phyloP scores from a whole-genome alignment of 2,113 vertebrate genomes.

The Gymnorhina tibicen region DNA sequence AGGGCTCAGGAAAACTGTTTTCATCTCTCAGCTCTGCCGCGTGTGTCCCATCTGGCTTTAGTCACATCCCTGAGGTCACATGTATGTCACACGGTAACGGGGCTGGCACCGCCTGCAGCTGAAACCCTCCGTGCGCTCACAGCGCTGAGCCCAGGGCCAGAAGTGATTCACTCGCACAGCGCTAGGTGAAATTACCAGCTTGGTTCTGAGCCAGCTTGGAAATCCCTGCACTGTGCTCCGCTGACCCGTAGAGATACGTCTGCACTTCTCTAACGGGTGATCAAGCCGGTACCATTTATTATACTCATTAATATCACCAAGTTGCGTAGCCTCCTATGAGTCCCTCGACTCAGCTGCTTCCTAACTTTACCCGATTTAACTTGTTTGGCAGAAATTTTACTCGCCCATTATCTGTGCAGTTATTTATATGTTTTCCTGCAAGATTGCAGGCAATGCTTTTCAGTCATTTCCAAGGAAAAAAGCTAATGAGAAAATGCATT shows the following conservation, averaged over 20 bases:
- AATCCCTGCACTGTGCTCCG: neutral
- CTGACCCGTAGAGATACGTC: neutral
- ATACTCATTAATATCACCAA: neutral
- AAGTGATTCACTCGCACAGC: fast-evolving
- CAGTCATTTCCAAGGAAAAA: slow-evolving; percentile 7
- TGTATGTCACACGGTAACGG: fast-evolving
- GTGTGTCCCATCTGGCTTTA: fast-evolving
- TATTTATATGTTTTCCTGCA: slow-evolving; percentile 19
- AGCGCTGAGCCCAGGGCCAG: neutral
- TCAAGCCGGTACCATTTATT: neutral
- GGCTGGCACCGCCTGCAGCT: fast-evolving
- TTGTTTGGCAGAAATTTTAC: slow-evolving; percentile 27
- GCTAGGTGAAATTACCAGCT: neutral
- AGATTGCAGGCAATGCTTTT: neutral
- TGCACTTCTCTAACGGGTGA: neutral
- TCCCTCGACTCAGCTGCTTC: neutral
- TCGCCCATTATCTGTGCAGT: neutral
- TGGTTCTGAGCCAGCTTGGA: neutral
- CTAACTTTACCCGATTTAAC: neutral
- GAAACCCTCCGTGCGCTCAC: fast-evolving
- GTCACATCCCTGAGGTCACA: neutral
- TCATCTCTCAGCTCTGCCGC: neutral
- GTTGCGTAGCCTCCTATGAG: neutral
- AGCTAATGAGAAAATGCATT: slow-evolving; percentile 6
- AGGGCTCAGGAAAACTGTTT: neutral